Evolutionary conservation across 2,113 vertebrate genomes (phyloP).

Genomic region (Urocolius indicus): DNA sequence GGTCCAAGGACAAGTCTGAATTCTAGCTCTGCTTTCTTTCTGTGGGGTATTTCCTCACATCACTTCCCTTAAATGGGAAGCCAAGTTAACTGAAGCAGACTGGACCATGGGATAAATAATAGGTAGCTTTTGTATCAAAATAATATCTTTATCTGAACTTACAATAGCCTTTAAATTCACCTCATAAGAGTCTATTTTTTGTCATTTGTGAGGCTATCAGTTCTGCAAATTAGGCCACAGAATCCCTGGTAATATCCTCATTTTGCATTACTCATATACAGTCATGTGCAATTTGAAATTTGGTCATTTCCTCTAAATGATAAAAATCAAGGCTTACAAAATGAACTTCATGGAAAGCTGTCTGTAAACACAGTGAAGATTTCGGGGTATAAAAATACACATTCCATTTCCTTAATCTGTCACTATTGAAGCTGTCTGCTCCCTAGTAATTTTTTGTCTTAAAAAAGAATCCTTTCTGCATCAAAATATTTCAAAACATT

Average conservation of each 20-base stretch:
- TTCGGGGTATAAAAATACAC: conserved; percentile 57
- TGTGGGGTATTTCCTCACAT: neutral
- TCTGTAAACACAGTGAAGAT: conserved; percentile 37
- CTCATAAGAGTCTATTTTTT: neutral
- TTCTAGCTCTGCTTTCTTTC: neutral
- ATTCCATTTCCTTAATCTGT: neutral
- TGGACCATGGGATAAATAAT: neutral
- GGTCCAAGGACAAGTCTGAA: neutral
- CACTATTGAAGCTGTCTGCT: neutral
- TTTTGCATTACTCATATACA: neutral
- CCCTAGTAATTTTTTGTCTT: neutral
- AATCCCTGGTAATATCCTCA: neutral
- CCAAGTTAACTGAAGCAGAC: neutral
- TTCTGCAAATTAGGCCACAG: neutral
- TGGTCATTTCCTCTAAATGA: neutral
- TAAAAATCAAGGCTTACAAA: conserved; percentile 27
- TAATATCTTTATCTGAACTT: neutral
- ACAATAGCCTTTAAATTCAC: neutral
- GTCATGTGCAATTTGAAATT: neutral
- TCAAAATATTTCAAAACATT: conserved; percentile 51
- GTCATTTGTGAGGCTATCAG: neutral
- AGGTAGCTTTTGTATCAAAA: conserved; percentile 4
- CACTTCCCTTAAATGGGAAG: neutral
- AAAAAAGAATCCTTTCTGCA: conserved; percentile 39
- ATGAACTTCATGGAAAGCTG: neutral